phyloP scores from a whole-genome alignment of 1,140 invertebrate species.

The honey bee (Apis mellifera) region Amel_HAv3.1 CM009931.2:24002501-24003000 shows the following conservation, averaged over 20 bases:
- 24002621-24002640: slow-evolving; percentile 44
- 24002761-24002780: slow-evolving; percentile 51
- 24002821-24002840: slow-evolving; percentile 78
- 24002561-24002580: neutral
- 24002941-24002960: slow-evolving; percentile 50
- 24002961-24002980: neutral
- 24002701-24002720: slow-evolving; percentile 65
- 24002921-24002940: neutral
- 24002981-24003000: slow-evolving; percentile 19
- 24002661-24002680: slow-evolving; percentile 55
- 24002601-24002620: slow-evolving; percentile 6
- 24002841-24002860: slow-evolving; percentile 79
- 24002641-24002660: slow-evolving; percentile 57
- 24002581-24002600: slow-evolving; percentile 35
- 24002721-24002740: slow-evolving; percentile 55
- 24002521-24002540: too few species aligned
- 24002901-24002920: slow-evolving; percentile 20
- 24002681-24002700: slow-evolving; percentile 67
- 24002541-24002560: too few species aligned
- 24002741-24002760: slow-evolving; percentile 17
- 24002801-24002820: slow-evolving; percentile 74
- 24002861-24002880: slow-evolving; percentile 74
- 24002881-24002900: slow-evolving; percentile 67
- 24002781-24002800: slow-evolving; percentile 59
- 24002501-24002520: too few species aligned